These are phyloP conservation scores for Luffia ferchaultella DNA, from an alignment of 2,888 invertebrate genomes.

Conservation along the genomic window DNA sequence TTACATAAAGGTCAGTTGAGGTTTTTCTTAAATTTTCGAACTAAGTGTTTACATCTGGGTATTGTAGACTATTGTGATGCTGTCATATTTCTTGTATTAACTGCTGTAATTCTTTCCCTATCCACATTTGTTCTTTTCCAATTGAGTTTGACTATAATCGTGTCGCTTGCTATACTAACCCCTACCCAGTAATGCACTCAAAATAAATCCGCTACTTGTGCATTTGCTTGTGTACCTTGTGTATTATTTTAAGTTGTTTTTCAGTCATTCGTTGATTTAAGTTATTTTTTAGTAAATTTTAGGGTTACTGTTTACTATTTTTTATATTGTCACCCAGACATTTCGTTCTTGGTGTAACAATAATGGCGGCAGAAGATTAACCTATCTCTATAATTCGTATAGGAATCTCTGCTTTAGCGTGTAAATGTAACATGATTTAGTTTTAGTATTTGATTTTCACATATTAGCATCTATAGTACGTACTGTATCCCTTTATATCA, in stretches of 20 bases:
- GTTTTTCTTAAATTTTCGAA: constrained; percentile 32
- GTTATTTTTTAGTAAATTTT: constrained; percentile 17
- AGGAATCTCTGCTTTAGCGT: constrained; percentile 23
- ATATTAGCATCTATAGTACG: no score
- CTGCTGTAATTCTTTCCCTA: constrained; percentile 8
- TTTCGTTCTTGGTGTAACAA: constrained; percentile 60
- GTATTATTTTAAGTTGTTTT: constrained; percentile 20
- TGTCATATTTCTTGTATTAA: constrained; percentile 42
- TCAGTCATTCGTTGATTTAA: no score
- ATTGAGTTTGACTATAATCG: not conserved
- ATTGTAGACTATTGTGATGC: constrained; percentile 69
- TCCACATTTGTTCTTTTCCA: constrained; percentile 4
- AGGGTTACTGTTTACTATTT: constrained; percentile 59
- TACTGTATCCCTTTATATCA: no score
- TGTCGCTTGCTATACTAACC: not conserved
- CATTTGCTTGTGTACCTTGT: constrained; percentile 24
- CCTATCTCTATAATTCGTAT: constrained; percentile 55
- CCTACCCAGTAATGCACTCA: constrained; percentile 8
- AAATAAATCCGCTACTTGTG: constrained; percentile 19
- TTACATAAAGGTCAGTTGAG: constrained; percentile 44
- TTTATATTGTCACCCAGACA: constrained; percentile 57
- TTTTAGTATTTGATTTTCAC: no score
- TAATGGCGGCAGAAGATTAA: constrained; percentile 66
- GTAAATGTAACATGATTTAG: no score
- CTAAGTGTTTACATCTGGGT: constrained; percentile 82